A percentile compares a stretch with the other conserved stretches of the same genome.
Evolutionary conservation across 1,140 invertebrate genomes (phyloP).

Genomic region (Lanistes nyassanus): DNA sequence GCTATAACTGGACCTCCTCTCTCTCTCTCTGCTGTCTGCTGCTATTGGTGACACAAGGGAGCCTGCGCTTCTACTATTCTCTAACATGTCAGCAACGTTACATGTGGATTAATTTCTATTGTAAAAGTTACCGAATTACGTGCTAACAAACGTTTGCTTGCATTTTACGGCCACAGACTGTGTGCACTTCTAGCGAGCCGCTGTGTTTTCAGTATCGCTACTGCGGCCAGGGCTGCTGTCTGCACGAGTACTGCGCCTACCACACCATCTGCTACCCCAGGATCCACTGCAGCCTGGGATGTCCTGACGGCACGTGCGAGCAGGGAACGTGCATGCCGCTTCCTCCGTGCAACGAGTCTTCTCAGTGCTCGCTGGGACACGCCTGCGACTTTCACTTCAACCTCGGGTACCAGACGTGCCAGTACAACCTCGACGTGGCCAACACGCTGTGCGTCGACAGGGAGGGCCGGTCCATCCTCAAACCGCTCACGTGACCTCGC

Average conservation of each 20-base stretch:
- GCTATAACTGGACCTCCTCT: too few species aligned
- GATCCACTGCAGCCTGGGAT: slow-evolving; percentile 53
- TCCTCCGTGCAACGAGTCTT: slow-evolving; percentile 39
- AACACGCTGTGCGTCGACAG: slow-evolving; percentile 74
- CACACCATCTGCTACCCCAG: slow-evolving; percentile 58
- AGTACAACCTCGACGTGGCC: slow-evolving; percentile 60
- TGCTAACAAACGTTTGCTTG: too few species aligned
- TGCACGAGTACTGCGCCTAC: slow-evolving; percentile 60
- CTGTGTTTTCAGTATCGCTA: slow-evolving; percentile 49
- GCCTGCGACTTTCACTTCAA: slow-evolving; percentile 54
- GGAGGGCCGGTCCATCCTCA: slow-evolving; percentile 34
- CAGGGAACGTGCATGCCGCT: slow-evolving; percentile 56
- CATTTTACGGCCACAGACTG: too few species aligned
- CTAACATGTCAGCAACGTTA: too few species aligned
- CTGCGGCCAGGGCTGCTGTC: slow-evolving; percentile 57
- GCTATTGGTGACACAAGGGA: too few species aligned
- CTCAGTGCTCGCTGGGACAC: slow-evolving; percentile 45
- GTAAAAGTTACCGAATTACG: too few species aligned
- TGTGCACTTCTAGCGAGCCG: not conserved
- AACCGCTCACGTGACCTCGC: slow-evolving; percentile 18
- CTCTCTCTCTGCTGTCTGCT: too few species aligned
- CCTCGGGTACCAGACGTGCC: slow-evolving; percentile 56
- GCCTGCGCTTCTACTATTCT: too few species aligned
- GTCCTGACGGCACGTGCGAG: slow-evolving; percentile 56
- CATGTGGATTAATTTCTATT: too few species aligned